Conservation (phyloP, 2,888 invertebrate species). For the Chrysolina americana region DNA sequence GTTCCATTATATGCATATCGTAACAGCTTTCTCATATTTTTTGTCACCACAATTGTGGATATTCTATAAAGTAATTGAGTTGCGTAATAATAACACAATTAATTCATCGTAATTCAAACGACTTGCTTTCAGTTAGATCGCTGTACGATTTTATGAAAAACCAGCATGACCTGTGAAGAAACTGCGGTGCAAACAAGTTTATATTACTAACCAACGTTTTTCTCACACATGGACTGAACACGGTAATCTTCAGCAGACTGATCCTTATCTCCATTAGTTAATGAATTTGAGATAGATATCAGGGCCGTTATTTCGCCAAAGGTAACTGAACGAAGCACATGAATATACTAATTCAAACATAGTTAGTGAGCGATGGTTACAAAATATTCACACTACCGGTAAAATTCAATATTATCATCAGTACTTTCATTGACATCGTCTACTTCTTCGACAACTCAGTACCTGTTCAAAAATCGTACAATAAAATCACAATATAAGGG, state of each 20-base stretch:
- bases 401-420: too few relatives aligned
- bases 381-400: too few relatives aligned
- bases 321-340: neutral
- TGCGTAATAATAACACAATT: neutral
- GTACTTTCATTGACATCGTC: neutral
- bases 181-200: neutral
- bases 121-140: neutral
- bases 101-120: neutral
- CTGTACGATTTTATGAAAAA: neutral
- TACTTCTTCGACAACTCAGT: too few relatives aligned
- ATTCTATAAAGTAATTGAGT: neutral
- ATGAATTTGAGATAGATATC: neutral
- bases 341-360: neutral
- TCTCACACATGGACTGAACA: constrained; percentile 9
- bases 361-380: neutral
- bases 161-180: neutral
- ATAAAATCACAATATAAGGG: too few relatives aligned
- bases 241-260: neutral
- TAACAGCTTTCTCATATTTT: neutral
- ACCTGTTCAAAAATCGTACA: too few relatives aligned
- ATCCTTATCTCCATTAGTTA: constrained; percentile 1
- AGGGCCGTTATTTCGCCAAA: neutral
- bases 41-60: neutral
- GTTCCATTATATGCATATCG: neutral
- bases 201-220: constrained; percentile 1